These are phyloP conservation scores for Pseudomyrmex pallidus DNA, from an alignment of 1,140 invertebrate species.

Conservation along the genomic window DNA sequence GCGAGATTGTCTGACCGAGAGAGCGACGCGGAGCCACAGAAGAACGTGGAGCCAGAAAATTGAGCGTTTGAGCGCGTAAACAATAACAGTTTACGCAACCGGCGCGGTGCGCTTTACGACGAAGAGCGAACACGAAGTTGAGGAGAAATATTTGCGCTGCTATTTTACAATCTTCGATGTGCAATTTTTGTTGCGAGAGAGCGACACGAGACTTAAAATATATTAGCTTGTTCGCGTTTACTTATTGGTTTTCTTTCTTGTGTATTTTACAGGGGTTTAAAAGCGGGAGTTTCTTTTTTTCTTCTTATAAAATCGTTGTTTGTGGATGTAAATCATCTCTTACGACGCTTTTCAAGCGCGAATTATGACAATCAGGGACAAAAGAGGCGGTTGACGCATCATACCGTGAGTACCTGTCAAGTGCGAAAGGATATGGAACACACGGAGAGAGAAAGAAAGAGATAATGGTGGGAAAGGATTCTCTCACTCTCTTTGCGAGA, in stretches of 20 bases:
- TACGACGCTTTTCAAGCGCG: not conserved
- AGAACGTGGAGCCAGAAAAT: not conserved
- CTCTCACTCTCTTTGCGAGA: slow-evolving; percentile 3
- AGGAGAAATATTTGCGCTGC: not conserved
- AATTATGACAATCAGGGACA: not conserved
- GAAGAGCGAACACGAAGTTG: too few relatives aligned
- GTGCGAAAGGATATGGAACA: not conserved
- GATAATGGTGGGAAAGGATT: not conserved
- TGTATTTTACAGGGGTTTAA: too few relatives aligned
- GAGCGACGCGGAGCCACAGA: too few relatives aligned
- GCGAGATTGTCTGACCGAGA: too few relatives aligned
- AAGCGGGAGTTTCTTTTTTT: not conserved
- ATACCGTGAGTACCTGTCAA: slow-evolving; percentile 7
- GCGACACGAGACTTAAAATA: too few relatives aligned
- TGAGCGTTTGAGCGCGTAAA: too few relatives aligned
- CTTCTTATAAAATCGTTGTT: not conserved
- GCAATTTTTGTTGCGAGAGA: too few relatives aligned
- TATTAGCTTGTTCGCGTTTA: too few relatives aligned
- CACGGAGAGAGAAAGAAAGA: not conserved
- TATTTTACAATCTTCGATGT: too few relatives aligned
- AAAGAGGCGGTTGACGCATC: slow-evolving; percentile 1
- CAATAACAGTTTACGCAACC: too few relatives aligned
- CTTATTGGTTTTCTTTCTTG: not conserved
- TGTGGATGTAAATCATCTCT: not conserved
- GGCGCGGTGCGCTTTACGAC: too few relatives aligned